A percentile compares a stretch with the other conserved stretches of the same genome.
Conservation (phyloP, 2,888 invertebrate species). For the Melinopterus prodromus region DNA sequence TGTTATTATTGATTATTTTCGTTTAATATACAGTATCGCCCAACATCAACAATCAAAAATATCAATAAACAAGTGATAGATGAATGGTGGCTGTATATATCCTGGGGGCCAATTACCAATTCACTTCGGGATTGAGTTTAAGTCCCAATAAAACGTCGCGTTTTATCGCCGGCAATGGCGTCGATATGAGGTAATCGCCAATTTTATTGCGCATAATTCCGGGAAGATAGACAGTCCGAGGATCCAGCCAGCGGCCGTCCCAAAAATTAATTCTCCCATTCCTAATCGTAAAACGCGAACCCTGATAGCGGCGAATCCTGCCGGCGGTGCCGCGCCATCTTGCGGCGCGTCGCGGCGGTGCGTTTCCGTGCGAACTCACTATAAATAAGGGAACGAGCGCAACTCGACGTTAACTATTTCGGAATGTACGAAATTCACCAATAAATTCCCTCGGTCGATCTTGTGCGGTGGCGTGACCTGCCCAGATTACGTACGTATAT, state of each 20-base stretch:
- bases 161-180: background rate
- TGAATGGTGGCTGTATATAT: background rate
- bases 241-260: background rate
- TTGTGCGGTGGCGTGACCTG: conserved; percentile 32
- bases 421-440: conserved; percentile 16
- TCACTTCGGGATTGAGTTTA: conserved; percentile 4
- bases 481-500: conserved; percentile 30
- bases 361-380: conserved; percentile 20
- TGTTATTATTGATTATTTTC: too few relatives aligned
- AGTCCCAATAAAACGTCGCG: background rate
- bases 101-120: background rate
- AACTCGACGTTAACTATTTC: conserved; percentile 5
- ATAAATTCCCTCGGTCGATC: conserved; percentile 19
- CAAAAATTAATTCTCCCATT: background rate
- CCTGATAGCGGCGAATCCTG: background rate
- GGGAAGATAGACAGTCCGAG: background rate
- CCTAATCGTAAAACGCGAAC: background rate
- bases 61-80: background rate
- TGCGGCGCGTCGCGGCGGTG: background rate
- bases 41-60: background rate
- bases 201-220: background rate
- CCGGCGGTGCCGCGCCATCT: background rate
- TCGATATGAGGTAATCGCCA: background rate
- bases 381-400: conserved; percentile 14
- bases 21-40: background rate